Base-by-base conservation (phyloP, 1,140 invertebrate genomes). In the Megathymus violae region DNA sequence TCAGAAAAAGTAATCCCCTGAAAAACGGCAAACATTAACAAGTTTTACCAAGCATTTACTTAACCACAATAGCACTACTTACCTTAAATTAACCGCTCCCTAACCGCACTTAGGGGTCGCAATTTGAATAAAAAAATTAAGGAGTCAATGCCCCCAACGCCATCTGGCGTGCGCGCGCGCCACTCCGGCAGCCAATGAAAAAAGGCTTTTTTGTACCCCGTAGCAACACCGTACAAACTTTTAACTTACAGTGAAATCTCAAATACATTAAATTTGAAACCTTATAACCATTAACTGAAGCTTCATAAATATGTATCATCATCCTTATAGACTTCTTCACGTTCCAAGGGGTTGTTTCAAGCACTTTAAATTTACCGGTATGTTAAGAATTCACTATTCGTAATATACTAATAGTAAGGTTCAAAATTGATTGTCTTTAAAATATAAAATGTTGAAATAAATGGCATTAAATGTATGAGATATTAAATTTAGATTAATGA, bases 61-160 rank as follows among this genome's bases (percentile, higher is more conserved):
- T 7, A 38, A 66, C 75, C 75, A 62, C 75, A 74, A 63, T 48
- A 38, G 61, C 31, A 34, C 66, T 70, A 70, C 70, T 78, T 81
- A 77, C 61, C 54, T 61, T 62, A 75, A 74, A 80, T 82, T 75
- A 82, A 83, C 80, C 48, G 63, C 47, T 58, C 62, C 72, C 56
- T 64, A 79, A 78, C 84, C 82, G 82, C 82, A 80, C 64, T 81
- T 78, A 84, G 74, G 78, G 82, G 80, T 81, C 78, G 77, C 79
- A 76, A 83, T 80, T 84, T 76, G 52, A 66, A 64, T 64, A 80
- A 80, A 78, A 81, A 82, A 80, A 70, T 82, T 82, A 76, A 83
- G 69, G 67, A 88, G 85, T 88, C 84, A 84, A 78, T 82, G 85
- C 81, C 80, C 85, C 64, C 62, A 51, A 36, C 62, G 76, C 78